Evolutionary conservation across 2,113 vertebrate species (phyloP), one percentile per base, ranked within the genome.

Genomic region (Carassius carassius): DNA sequence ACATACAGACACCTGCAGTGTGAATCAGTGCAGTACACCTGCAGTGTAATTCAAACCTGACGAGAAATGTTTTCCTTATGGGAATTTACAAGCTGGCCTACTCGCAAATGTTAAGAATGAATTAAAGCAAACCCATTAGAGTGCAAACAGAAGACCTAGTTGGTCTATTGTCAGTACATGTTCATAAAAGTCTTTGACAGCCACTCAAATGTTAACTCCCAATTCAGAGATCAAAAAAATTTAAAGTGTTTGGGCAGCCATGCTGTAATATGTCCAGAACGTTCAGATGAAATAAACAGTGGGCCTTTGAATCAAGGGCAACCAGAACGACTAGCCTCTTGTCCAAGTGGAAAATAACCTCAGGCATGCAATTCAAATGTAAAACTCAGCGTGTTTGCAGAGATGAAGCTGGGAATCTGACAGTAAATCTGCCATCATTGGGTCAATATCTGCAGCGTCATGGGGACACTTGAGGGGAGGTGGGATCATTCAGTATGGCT

Each of bases 401-500:
- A 49, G 74, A 67, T 70, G 80, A 82, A 72, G 84, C 65, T 83
- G 82, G 44, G 56, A 41, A 51, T 75, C 69, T 63, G 80, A 65
- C 86, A 73, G 79, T 83, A 87, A 85, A 87, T 87, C 79, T 78
- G 44, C 21, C 41, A 49, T 67, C 70, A 41, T 88, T 84, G 80
- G 80, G 84, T 85, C 84, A 58, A 85, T 87, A 87, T 76, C 56
- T 62, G 56, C 54, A 41, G 78, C 35, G 74, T 67, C 44, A 35
- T 72, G 32, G 80, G 80, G 47, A 37, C 25, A 17, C 65, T 23
- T 0, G 12, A 44, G 21, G 29, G 25, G 49, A 37, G 47, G 21
- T 5, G 65, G 80, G 80, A 69, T 82, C 76, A 87, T 79, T 79
- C 35, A 67, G 72, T 62, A 47, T 70, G 49, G 78, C 78, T 72